A percentile compares a stretch with the other conserved stretches of the same genome.
phyloP scores from a whole-genome alignment of 2,797 vertebrate genomes.

The Alcedo quadribrachys region DNA sequence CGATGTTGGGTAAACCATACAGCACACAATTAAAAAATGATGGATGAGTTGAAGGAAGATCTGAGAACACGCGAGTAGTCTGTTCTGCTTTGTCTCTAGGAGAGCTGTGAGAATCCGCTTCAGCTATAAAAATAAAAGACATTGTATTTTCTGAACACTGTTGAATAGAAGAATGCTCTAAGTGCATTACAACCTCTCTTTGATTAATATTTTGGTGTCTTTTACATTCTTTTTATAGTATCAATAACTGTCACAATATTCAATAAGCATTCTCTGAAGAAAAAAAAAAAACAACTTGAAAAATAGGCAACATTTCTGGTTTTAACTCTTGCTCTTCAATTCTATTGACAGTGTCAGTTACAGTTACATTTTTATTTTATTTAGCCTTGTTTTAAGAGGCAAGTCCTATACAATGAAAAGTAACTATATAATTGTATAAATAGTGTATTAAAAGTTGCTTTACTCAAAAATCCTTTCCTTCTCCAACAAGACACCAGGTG shows the following conservation, averaged over 20 bases:
- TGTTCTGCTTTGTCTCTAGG: not conserved
- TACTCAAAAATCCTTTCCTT: not conserved
- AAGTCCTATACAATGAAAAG: not conserved
- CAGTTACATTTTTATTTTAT: not conserved
- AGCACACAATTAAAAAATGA: constrained; percentile 80
- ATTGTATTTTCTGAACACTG: not conserved
- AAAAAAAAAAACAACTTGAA: not conserved
- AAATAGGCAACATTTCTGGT: not conserved
- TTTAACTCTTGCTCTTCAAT: not conserved
- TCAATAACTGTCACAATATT: not conserved
- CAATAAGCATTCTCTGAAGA: not conserved
- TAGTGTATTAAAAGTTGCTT: not conserved
- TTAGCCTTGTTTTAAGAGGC: not conserved
- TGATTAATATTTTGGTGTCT: not conserved
- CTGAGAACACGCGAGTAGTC: not conserved
- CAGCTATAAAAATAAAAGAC: constrained; percentile 13
- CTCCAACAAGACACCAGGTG: not conserved
- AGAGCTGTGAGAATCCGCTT: not conserved
- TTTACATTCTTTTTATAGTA: not conserved
- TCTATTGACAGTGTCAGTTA: not conserved
- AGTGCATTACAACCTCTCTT: not conserved
- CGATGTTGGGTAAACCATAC: constrained; percentile 86
- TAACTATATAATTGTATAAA: not conserved
- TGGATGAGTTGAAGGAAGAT: constrained; percentile 2
- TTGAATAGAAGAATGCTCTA: not conserved